Base-by-base conservation (phyloP, 2,797 vertebrate genomes). In the Platalea minor region DNA sequence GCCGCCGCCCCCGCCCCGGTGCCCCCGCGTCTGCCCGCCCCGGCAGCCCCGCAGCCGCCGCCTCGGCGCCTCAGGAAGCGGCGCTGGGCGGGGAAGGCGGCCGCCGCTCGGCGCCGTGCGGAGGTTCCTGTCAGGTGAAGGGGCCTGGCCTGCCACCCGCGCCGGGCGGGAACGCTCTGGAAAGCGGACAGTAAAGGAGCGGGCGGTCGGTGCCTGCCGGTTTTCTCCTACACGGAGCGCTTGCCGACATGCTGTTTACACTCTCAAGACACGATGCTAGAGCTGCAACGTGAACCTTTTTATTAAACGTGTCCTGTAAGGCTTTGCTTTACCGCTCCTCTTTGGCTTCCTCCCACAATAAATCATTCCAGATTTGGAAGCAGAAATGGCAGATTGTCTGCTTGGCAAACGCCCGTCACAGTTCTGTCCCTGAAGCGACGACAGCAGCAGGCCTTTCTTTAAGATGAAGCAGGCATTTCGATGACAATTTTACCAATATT, bases 401-500 rank as follows among this genome's bases (percentile, higher is more conserved):
- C 35, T 60, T 75, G 46, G 28, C 51, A 54, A 2, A 35, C 45
- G 23, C 7, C 19, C 15, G 2, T 48, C 15, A 31, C 0, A 3
- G 10, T 16, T 31, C n/a, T 5, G 28, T 18, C 11, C 19, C 13
- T 12, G 9, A 11, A 41, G 16, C 41, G 35, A 5, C 45, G n/a
- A 35, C 31, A 3, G 41, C 37, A 7, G 13, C 3, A 21, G 45
- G 31, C 35, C 33, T 51, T 56, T 31, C 68, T 50, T 93, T 56
- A 88, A 19, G 86, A 33, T 5, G 78, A 67, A 20, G 80, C 64
- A 31, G 97, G 96, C n/a, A 98, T 72, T 74, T 98, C 84, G 8
- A 99, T 95, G 53, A 99, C 81, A 29, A 99, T 98, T 97, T 99
- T 99, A 39, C 99, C 99, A 24, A 89, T 96, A 93, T 99, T 99